Evolutionary conservation across 1,140 invertebrate genomes (phyloP), one percentile per base, ranked within the genome.

Genomic region (Drosophila subobscura): DNA sequence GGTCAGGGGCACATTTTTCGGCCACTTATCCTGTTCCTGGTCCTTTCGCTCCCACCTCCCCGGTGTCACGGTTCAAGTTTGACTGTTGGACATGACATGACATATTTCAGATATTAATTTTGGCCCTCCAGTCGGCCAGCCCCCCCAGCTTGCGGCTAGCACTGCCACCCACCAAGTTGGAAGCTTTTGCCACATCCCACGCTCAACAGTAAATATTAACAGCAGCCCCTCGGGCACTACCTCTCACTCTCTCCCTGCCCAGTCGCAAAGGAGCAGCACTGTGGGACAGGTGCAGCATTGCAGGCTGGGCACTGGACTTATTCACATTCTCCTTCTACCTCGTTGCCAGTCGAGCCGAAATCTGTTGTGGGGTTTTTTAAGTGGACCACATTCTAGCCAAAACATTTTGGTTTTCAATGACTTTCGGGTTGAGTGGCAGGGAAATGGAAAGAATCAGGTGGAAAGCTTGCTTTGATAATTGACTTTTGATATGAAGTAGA

Each of bases 51-150:
- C 6, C n/a, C 20, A 16, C 46, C 33, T 60, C 33, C 41, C 37
- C 23, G 10, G 33, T 37, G 14, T 56, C 45, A 41, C 45, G 23
- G 25, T 67, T 67, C 27, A 20, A 57, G 33, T 61, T 8, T 27
- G 14, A 16, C 14, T 41, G 37, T 33, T 16, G 45, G n/a, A 22
- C 49, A 33, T 20, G 16, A 20, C 46, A 49, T 33, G 56, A 74
- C 71, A 80, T 70, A 86, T 73, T 80, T 81, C 50, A 45, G 27
- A 74, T 85, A 85, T 85, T 86, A 81, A 81, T 86, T 77, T 59
- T 50, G 4, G 10, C 22, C 7, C 33, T 37, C 10, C 33, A 37
- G 29, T 33, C 29, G 29, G 27, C 41, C 51, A 46, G 16, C 27
- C 14, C 14, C 22, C 27, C 46, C 53, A 10, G 7, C 57, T 23